Conservation (phyloP, 2,113 vertebrate genomes). For the Pollimyrus isidori region DNA sequence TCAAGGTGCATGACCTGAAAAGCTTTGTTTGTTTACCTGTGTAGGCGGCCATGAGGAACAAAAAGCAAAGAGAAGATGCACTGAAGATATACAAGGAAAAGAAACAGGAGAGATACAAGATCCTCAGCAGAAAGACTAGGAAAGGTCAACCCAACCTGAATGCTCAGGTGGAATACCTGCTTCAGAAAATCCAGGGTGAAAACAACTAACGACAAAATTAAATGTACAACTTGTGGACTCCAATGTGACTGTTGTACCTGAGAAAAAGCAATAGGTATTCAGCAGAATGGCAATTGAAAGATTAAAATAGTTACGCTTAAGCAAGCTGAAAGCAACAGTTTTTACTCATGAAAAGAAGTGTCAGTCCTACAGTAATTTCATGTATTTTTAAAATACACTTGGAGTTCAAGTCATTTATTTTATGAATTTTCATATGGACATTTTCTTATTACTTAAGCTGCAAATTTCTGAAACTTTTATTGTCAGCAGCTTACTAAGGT, state of each 20-base stretch:
- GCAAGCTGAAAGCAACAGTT: not conserved
- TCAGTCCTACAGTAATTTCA: not conserved
- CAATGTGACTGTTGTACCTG: not conserved
- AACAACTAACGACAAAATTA: slow-evolving; percentile 35
- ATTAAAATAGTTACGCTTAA: not conserved
- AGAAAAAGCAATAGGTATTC: not conserved
- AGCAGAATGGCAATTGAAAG: not conserved
- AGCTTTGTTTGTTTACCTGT: not conserved
- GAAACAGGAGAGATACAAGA: slow-evolving; percentile 79
- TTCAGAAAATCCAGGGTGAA: slow-evolving; percentile 79
- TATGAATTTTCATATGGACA: not conserved
- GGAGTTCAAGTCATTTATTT: not conserved
- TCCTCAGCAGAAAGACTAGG: slow-evolving; percentile 84
- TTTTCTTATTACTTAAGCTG: not conserved
- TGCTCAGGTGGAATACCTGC: slow-evolving; percentile 86
- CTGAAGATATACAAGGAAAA: slow-evolving; percentile 76
- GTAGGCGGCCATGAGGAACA: slow-evolving; percentile 73
- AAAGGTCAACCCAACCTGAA: slow-evolving; percentile 96
- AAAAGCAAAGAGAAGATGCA: slow-evolving; percentile 73
- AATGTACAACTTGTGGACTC: not conserved
- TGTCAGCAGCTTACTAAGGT: not conserved
- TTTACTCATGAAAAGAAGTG: not conserved
- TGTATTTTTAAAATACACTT: not conserved
- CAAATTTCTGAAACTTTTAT: not conserved
- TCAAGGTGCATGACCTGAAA: not conserved